A percentile compares a stretch with the other conserved stretches of the same genome.
Conservation (phyloP, 2,797 vertebrate species). For the Leptodactylus fallax region DNA sequence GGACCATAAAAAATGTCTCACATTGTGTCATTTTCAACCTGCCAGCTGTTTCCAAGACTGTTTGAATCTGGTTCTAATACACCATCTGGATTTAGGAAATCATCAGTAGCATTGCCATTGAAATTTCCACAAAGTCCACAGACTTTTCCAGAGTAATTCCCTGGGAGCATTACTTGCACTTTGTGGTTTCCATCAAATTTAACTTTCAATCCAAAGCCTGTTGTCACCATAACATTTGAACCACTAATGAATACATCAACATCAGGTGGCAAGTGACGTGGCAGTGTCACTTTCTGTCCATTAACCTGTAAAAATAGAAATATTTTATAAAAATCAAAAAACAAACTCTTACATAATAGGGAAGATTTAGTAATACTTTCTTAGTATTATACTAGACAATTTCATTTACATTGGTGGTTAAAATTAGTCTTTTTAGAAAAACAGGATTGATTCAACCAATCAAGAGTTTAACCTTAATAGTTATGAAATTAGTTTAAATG, state of each 20-base stretch:
- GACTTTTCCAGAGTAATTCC: conserved; percentile 67
- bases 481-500: too few species aligned
- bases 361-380: too few species aligned
- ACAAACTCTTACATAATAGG: too few species aligned
- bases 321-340: background rate
- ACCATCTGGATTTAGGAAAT: conserved; percentile 73
- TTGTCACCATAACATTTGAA: conserved; percentile 66
- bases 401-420: too few species aligned
- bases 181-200: conserved; percentile 72
- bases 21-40: conserved; percentile 71
- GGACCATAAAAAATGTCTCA: conserved; percentile 38
- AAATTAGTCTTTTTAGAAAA: background rate
- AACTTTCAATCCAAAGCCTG: conserved; percentile 66
- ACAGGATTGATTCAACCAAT: background rate
- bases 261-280: conserved; percentile 29
- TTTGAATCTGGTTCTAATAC: conserved; percentile 67
- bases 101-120: conserved; percentile 66
- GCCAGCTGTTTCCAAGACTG: conserved; percentile 73
- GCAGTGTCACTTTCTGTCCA: conserved; percentile 66
- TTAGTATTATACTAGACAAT: too few species aligned
- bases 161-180: conserved; percentile 69
- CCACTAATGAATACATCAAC: conserved; percentile 66
- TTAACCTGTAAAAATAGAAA: conserved; percentile 64
- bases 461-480: too few species aligned
- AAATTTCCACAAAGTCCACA: conserved; percentile 74